Conservation (phyloP, 2,113 vertebrate genomes). For the Tor tambroides region DNA sequence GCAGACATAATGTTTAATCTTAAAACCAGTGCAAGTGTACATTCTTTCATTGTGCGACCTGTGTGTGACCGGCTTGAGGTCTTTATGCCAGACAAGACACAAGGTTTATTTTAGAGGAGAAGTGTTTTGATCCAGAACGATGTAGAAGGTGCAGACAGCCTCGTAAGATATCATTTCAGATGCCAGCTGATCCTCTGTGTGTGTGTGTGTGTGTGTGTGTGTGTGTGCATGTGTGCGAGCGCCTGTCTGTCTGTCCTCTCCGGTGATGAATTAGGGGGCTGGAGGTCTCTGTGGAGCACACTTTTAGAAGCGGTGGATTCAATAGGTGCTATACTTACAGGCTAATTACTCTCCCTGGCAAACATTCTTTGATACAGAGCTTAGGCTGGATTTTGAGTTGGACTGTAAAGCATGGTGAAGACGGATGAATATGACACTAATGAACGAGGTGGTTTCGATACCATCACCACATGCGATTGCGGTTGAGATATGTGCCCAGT, state of each 20-base stretch:
- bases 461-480: neutral
- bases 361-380: constrained; percentile 21
- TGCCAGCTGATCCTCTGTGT: neutral
- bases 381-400: constrained; percentile 13
- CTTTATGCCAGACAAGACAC: constrained; percentile 27
- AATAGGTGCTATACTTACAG: constrained; percentile 23
- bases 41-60: neutral
- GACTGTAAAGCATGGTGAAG: neutral
- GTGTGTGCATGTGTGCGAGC: neutral
- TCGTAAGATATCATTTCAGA: constrained; percentile 53
- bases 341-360: constrained; percentile 35
- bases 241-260: too few relatives aligned
- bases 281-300: too few relatives aligned
- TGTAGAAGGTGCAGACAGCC: constrained; percentile 56
- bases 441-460: constrained; percentile 8
- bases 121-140: constrained; percentile 43
- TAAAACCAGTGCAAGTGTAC: neutral
- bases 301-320: too few relatives aligned
- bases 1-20: neutral
- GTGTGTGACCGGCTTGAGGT: neutral
- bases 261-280: too few relatives aligned
- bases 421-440: constrained; percentile 33
- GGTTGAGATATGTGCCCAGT: neutral
- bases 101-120: constrained; percentile 61
- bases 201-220: neutral